Evolutionary conservation across 2,888 invertebrate genomes (phyloP), one percentile per base, ranked within the genome.

Genomic region (Protodeltote pygarga): DNA sequence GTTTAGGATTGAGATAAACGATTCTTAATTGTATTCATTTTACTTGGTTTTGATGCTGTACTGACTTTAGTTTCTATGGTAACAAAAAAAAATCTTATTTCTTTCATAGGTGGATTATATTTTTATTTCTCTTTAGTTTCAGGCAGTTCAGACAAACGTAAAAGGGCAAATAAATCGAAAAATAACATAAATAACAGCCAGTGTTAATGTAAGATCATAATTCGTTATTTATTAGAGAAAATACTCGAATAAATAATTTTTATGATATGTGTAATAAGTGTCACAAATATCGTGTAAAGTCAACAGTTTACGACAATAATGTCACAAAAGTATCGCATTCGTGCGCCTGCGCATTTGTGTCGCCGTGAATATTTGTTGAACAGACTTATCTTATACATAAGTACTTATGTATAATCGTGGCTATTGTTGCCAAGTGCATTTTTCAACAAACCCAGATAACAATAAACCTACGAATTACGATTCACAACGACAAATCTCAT

Each of bases 401-500:
- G 10, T 10, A 11, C 2, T 24, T 20, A 5, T 13, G 13, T 4
- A 11, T 11, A 24, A 3, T 9, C 13, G 6, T 15, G 9, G 16
- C 27, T 33, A 8, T 11, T 13, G 24, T 21, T 49, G 57, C 39
- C 28, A 51, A 57, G 11, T 40, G 23, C 24, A 44, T 37, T 33
- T 21, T 32, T 39, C 10, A 39, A 6, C 13, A 19, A n/a, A 27
- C 5, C 23, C 16, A 16, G n/a, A n/a, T n/a, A n/a, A n/a, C n/a
- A n/a, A n/a, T n/a, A n/a, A n/a, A n/a, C n/a, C n/a, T n/a, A n/a
- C n/a, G n/a, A n/a, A n/a, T n/a, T n/a, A n/a, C n/a, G n/a, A n/a
- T n/a, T n/a, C n/a, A n/a, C n/a, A n/a, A n/a, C n/a, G n/a, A n/a
- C n/a, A n/a, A n/a, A n/a, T n/a, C n/a, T n/a, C n/a, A n/a, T n/a